Conservation (phyloP, 2,113 vertebrate species). For the crab-eating macaque (Macaca fascicularis) region T2T-MFA8v1.1 NC_088388.1:71556501-71557000, state of each 20-base stretch:
- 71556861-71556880: background rate
- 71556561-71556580: conserved; percentile 4
- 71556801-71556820: background rate
- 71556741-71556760: background rate
- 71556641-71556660: background rate
- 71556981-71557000: background rate
- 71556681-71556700: background rate
- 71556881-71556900: background rate
- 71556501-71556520: conserved; percentile 27
- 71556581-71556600: conserved; percentile 3
- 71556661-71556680: background rate
- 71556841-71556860: background rate
- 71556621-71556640: background rate
- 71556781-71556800: background rate
- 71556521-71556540: background rate
- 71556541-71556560: conserved; percentile 26
- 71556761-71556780: background rate
- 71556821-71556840: background rate
- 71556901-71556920: background rate
- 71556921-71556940: background rate
- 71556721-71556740: background rate
- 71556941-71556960: background rate
- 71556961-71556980: background rate
- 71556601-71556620: background rate
- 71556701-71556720: background rate